Percentiles rank a stretch among this genome's conserved stretches.
These are phyloP conservation scores for Gnathonemus echidnorhynchus DNA, from an alignment of 2,113 vertebrate species.

Conservation along the genomic window DNA sequence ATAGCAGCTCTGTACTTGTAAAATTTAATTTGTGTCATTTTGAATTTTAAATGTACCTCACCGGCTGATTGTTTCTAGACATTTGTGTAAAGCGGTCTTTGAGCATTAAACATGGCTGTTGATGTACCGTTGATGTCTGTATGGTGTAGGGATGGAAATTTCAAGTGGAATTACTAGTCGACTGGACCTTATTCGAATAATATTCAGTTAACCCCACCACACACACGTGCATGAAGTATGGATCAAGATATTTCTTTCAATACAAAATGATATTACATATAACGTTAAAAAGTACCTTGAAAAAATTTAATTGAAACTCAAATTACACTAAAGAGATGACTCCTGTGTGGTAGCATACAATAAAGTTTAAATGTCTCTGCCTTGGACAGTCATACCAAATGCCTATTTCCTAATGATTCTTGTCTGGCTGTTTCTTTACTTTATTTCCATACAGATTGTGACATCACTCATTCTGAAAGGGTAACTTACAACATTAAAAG, in stretches of 20 bases:
- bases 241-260: background rate
- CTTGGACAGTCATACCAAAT: background rate
- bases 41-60: constrained; percentile 50
- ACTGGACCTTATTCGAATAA: background rate
- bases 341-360: background rate
- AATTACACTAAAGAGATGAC: background rate
- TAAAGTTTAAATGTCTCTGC: background rate
- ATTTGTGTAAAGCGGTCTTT: constrained; percentile 53
- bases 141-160: constrained; percentile 6
- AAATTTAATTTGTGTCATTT: constrained; percentile 32
- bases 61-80: constrained; percentile 52
- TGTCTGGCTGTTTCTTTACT: background rate
- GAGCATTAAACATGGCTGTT: constrained; percentile 60
- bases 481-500: background rate
- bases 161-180: background rate
- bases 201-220: background rate
- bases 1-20: constrained; percentile 2
- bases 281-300: background rate
- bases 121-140: constrained; percentile 39
- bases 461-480: background rate
- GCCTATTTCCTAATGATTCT: background rate
- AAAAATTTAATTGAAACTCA: background rate
- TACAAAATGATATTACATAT: background rate
- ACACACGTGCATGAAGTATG: background rate
- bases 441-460: background rate